phyloP scores from a whole-genome alignment of 2,888 invertebrate species.

The Leptarthrus brevirostris region DNA sequence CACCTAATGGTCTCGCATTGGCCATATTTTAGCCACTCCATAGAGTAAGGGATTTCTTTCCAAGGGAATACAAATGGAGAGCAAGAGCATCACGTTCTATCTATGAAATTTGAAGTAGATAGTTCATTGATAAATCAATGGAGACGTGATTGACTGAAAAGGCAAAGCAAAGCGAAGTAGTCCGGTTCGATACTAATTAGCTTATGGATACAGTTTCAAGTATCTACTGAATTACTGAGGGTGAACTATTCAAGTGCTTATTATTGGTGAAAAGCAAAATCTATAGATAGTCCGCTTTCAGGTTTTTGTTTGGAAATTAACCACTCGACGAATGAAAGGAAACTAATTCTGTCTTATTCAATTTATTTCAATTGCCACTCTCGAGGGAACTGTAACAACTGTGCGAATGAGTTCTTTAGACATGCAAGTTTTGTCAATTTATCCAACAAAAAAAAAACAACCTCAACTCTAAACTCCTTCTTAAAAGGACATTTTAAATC shows the following conservation, averaged over 20 bases:
- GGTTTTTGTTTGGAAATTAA: not conserved
- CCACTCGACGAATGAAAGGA: constrained; percentile 1
- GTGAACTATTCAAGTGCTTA: constrained; percentile 6
- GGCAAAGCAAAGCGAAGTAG: constrained; percentile 4
- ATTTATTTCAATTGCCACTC: constrained; percentile 17
- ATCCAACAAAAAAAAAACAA: no score
- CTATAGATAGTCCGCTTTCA: not conserved
- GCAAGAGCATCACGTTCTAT: constrained; percentile 5
- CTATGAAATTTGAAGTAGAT: constrained; percentile 9
- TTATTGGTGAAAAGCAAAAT: not conserved
- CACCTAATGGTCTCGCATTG: constrained; percentile 13
- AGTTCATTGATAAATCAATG: constrained; percentile 5
- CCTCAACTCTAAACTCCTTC: no score
- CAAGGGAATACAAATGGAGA: not conserved
- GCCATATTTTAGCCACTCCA: not conserved
- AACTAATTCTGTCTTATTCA: not conserved
- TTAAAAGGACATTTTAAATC: constrained; percentile 7
- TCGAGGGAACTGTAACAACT: no score
- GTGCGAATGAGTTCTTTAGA: no score
- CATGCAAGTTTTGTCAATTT: no score
- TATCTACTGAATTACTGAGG: not conserved
- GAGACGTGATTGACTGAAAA: constrained; percentile 35
- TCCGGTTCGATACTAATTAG: constrained; percentile 22
- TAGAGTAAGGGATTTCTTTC: constrained; percentile 6
- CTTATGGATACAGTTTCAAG: constrained; percentile 14